Evolutionary conservation across 1,140 invertebrate species (phyloP), one percentile per base, ranked within the genome.

Genomic region (Trypoxylus dichotomus): DNA sequence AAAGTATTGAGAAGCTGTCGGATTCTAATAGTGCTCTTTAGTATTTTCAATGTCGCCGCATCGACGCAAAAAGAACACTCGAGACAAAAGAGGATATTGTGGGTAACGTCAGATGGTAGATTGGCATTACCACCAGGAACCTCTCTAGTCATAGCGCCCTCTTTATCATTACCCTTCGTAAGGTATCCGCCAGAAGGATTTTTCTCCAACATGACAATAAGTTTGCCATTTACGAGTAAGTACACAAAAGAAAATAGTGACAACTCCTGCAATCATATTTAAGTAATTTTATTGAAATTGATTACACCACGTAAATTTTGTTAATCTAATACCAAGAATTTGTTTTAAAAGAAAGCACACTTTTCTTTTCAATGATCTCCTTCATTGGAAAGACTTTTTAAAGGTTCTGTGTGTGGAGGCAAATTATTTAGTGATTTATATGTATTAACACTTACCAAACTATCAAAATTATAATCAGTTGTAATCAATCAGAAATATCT

Each of bases 181-280:
- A 88, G 94, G 76, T 93, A 95, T 88, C 94, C 94, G 24, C 94
- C 94, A 1, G 91, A 93, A 82, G 94, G 94, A 68, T 95, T 95
- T 85, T 90, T 94, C 78, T 94, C 94, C 75, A 95, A 95, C 83
- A 89, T 96, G 88, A 93, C 94, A 27, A 91, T 95, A 82, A 95
- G 93, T 87, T 90, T 95, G 79, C 94, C 94, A n/a, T 94, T 96
- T 84, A 94, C 94, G 82, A 94, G 94, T 96, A 87, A 92, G 93
- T 91, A 21, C 7, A 37, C 32, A 37, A 37, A 37, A 37, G 5
- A 37, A 32, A 37, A 7, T 37, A n/a, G n/a, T n/a, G n/a, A n/a
- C n/a, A n/a, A n/a, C n/a, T n/a, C n/a, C n/a, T n/a, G n/a, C n/a
- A n/a, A n/a, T n/a, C n/a, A n/a, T n/a, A n/a, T n/a, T n/a, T n/a